Evolutionary conservation across 1,140 invertebrate genomes (phyloP), one percentile per base, ranked within the genome.

Genomic region (Neodiprion virginianus): DNA sequence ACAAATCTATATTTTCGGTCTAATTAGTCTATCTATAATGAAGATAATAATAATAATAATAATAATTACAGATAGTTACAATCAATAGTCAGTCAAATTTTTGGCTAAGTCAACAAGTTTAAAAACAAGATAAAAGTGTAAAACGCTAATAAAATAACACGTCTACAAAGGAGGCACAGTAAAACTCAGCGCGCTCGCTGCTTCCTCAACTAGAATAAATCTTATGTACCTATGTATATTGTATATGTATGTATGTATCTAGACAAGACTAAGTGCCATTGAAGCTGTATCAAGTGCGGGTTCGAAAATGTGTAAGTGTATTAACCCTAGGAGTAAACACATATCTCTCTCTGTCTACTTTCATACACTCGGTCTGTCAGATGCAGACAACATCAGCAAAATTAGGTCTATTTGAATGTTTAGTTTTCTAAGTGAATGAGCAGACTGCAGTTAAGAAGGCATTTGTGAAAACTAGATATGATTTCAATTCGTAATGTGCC

Each of bases 111-210:
- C 17, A 61, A 61, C 53, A 61, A 14, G 9, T 14, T 50, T 47
- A 49, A 71, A 50, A 71, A 50, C 70, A 40, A 71, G 17, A 71
- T n/a, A 71, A 50, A 49, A 69, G 14, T 71, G 21, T 14, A 69
- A 40, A 23, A 66, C 66, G 47, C 23, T 70, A 50, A 48, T 7
- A 61, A 71, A 79, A 69, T 28, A 48, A 48, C 14, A 77, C 70
- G 23, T 72, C 49, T 40, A 74, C 11, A 53, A 23, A 77, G 82
- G 82, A 83, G 82, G 80, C 82, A 82, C 79, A 78, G 77, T 78
- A 83, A 40, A 72, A 79, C 74, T 77, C 75, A 77, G 48, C 67
- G 72, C 75, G 74, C 50, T 76, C 65, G 74, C 21, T 75, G 70
- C 23, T 78, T 65, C 74, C 72, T 78, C 67, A 75, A 81, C 48